These are phyloP conservation scores for Cotesia glomerata DNA, from an alignment of 1,140 invertebrate genomes.

Conservation along the genomic window DNA sequence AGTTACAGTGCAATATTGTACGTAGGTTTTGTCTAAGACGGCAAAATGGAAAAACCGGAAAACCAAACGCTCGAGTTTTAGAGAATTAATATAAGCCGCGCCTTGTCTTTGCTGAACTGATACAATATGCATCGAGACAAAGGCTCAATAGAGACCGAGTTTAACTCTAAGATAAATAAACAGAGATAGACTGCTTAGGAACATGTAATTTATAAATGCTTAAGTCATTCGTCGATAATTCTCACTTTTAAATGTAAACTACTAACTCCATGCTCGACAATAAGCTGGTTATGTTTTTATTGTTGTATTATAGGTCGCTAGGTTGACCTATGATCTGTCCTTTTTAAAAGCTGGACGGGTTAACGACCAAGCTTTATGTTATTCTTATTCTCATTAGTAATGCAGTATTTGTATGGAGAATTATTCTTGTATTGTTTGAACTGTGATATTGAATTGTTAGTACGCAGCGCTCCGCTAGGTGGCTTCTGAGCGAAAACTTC, in stretches of 20 bases:
- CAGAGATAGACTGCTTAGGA: no score
- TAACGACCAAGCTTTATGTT: no score
- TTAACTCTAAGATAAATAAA: neutral
- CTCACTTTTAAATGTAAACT: neutral
- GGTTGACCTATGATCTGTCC: conserved; percentile 9
- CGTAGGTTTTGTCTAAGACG: neutral
- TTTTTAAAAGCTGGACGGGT: neutral
- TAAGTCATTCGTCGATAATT: no score
- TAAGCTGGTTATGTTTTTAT: neutral
- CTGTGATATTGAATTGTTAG: no score
- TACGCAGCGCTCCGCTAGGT: no score
- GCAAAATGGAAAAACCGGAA: conserved; percentile 30
- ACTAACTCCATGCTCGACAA: neutral
- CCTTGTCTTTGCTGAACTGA: neutral
- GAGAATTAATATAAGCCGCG: neutral
- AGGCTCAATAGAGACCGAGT: no score
- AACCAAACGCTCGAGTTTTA: conserved; percentile 14
- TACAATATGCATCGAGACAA: neutral
- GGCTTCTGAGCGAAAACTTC: no score
- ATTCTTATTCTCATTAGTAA: no score
- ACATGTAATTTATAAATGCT: no score
- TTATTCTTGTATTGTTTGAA: no score
- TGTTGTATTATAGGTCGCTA: conserved; percentile 16
- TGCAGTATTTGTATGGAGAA: no score
- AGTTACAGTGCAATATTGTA: neutral